Base-by-base conservation (phyloP, 2,113 vertebrate genomes). In the Eclectus roratus region DNA sequence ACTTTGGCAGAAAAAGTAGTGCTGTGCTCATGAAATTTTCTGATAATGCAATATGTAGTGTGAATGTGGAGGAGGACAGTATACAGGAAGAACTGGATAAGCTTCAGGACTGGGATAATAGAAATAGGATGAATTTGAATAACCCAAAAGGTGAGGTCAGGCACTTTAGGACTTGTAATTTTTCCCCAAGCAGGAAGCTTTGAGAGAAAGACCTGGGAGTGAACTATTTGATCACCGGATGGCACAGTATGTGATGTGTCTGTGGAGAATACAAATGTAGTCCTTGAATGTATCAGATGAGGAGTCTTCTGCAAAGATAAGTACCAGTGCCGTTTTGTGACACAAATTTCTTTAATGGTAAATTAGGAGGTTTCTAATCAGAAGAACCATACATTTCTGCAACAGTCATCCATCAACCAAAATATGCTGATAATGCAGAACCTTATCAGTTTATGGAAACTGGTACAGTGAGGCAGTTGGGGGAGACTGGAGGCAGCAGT, bases 21-120 rank as follows among this genome's bases (percentile, higher is more conserved):
- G 68, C 83, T 95, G 78, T 65, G 56, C 86, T 96, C 69, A 87
- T 91, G 93, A 97, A 94, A 79, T 89, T 92, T 93, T 95, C 94
- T 95, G 96, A 96, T 97, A 97, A 93, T 95, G 89, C 93, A 96
- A 93, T 95, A 97, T 96, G 94, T 97, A 95, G 86, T 96, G 89
- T 89, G 94, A 95, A 93, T 91, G 86, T 94, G 96, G 95, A 94
- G 96, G 94, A 97, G 96, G 87, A 93, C 78, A 81, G 80, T n/a
- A 73, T 94, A 92, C 84, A 93, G 94, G 84, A 94, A 96, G 89
- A 91, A 87, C 4, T 94, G 95, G 80, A 87, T 89, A 89, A 72
- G 56, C 85, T 85, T 94, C 81, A 87, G 86, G 41, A 82, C 56
- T 87, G 65, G 53, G 94, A 92, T 96, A 95, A 95, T 91, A 87